A percentile compares a stretch with the other conserved stretches of the same genome.
phyloP scores from a whole-genome alignment of 2,797 vertebrate genomes.

The Ceryle rudis region DNA sequence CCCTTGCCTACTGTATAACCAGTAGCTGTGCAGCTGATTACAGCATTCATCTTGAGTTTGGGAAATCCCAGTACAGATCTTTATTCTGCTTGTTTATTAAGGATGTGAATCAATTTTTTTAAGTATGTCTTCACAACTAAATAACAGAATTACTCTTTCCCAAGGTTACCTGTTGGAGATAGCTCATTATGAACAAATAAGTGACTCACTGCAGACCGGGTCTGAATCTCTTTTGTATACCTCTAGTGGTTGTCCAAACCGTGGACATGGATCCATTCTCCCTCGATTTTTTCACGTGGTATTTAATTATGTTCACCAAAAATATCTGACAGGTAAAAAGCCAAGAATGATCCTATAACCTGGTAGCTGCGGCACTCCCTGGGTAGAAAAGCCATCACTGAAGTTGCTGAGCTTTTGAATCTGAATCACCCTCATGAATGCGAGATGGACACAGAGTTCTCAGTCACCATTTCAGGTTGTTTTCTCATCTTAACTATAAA shows the following conservation, averaged over 20 bases:
- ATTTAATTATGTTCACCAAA: not conserved
- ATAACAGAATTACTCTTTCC: not conserved
- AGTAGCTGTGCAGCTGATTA: not conserved
- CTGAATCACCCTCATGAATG: not conserved
- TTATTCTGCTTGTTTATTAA: not conserved
- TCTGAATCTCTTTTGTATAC: not conserved
- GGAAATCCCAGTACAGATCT: not conserved
- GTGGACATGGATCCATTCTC: not conserved
- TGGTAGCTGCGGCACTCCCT: not conserved
- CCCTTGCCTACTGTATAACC: accelerated
- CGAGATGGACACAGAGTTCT: not conserved
- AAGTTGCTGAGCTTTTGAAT: not conserved
- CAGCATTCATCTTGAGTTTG: not conserved
- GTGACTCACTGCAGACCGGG: not conserved
- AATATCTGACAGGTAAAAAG: not conserved
- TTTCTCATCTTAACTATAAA: not conserved
- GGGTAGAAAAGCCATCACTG: not conserved
- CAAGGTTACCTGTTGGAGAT: not conserved
- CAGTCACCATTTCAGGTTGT: not conserved
- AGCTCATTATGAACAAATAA: not conserved
- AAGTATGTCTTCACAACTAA: not conserved
- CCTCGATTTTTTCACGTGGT: not conserved
- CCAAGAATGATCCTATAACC: not conserved
- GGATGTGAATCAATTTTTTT: not conserved
- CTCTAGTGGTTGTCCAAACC: not conserved